Conservation (phyloP, 2,113 vertebrate species). For the Patagioenas fasciata region DNA sequence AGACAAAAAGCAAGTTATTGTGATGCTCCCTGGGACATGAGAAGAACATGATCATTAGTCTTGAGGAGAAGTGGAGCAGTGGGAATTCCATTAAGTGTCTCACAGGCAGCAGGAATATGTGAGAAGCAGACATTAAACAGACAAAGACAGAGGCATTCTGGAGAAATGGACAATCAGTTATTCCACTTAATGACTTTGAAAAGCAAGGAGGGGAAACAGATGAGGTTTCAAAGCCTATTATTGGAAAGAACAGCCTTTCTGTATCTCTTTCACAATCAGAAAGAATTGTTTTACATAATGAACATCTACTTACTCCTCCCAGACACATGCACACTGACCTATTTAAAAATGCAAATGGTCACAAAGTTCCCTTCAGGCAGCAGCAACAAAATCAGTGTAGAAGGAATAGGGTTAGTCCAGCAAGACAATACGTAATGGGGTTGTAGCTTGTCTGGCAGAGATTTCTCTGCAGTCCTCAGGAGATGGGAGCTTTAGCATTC, state of each 20-base stretch:
- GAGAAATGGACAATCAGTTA: slow-evolving; percentile 1
- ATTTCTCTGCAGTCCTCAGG: not conserved
- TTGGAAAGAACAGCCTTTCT: slow-evolving; percentile 1
- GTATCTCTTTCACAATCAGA: not conserved
- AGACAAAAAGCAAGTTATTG: not conserved
- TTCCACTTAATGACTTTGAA: slow-evolving; percentile 23
- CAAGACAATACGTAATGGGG: not conserved
- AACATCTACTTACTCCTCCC: slow-evolving; percentile 1
- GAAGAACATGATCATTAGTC: not conserved
- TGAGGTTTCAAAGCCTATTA: slow-evolving; percentile 13
- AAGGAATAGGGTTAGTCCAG: slow-evolving; percentile 44
- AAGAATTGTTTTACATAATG: slow-evolving; percentile 14
- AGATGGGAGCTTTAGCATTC: not conserved
- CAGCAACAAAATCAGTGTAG: slow-evolving; percentile 26
- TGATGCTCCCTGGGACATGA: not conserved
- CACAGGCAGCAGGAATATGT: not conserved
- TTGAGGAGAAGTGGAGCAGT: slow-evolving; percentile 16
- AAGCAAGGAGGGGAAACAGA: slow-evolving; percentile 24
- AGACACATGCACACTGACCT: slow-evolving; percentile 3
- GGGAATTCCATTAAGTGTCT: slow-evolving; percentile 35
- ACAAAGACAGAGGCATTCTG: not conserved
- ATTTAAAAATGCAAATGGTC: slow-evolving; percentile 51
- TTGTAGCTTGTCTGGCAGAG: not conserved
- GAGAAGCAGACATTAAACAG: slow-evolving; percentile 18
- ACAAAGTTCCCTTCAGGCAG: not conserved